Evolutionary conservation across 2,888 invertebrate species (phyloP).

Genomic region (Cheiracanthium punctorium): DNA sequence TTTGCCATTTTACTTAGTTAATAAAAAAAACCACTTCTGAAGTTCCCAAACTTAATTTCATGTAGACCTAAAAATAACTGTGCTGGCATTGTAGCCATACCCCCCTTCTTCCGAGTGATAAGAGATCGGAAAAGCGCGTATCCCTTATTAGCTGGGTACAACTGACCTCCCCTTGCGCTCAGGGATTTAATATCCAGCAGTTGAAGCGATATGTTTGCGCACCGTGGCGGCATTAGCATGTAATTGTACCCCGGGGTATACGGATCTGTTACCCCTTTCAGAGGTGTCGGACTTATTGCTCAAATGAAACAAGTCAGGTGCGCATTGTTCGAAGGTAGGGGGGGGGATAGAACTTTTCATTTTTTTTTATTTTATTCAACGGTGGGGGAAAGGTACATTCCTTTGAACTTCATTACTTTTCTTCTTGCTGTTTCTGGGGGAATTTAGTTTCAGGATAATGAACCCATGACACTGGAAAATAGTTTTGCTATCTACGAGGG

Average conservation of each 20-base stretch:
- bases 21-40: too few relatives aligned
- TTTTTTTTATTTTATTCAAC: too few relatives aligned
- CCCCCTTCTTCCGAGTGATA: background rate
- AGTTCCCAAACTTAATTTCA: too few relatives aligned
- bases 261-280: conserved; percentile 9
- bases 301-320: background rate
- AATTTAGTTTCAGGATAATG: too few relatives aligned
- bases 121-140: conserved; percentile 16
- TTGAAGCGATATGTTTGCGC: conserved; percentile 49
- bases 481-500: too few relatives aligned
- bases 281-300: background rate
- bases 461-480: too few relatives aligned
- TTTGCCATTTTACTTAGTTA: too few relatives aligned
- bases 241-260: conserved; percentile 52
- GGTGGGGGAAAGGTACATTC: too few relatives aligned
- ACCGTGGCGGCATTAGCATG: conserved; percentile 51
- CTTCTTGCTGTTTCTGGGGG: too few relatives aligned
- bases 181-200: conserved; percentile 42
- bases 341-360: background rate
- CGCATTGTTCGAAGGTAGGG: background rate
- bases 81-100: background rate
- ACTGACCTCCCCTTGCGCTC: conserved; percentile 39
- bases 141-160: conserved; percentile 48
- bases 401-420: too few relatives aligned
- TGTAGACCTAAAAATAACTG: too few relatives aligned